A percentile compares a stretch with the other conserved stretches of the same genome.
Conservation (phyloP, 2,797 vertebrate genomes). For the Anableps anableps region DNA sequence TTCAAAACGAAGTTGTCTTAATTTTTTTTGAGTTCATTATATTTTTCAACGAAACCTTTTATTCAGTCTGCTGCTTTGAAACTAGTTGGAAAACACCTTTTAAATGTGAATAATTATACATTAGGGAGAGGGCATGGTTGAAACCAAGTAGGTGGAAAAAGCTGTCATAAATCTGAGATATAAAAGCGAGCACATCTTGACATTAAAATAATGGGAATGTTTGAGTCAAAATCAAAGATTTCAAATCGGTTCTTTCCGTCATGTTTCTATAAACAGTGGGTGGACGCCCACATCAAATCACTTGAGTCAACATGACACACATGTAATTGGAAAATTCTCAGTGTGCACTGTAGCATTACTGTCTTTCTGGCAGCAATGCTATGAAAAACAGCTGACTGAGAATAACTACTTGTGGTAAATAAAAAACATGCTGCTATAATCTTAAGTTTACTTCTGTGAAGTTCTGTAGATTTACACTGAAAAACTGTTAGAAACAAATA, state of each 20-base stretch:
- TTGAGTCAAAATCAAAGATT: slow-evolving; percentile 19
- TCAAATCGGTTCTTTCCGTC: slow-evolving; percentile 22
- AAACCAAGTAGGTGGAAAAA: neutral
- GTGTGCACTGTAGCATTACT: slow-evolving; percentile 3
- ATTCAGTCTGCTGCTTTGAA: neutral
- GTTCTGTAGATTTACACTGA: neutral
- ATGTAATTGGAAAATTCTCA: slow-evolving; percentile 32
- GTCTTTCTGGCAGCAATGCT: neutral
- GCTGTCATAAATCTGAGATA: neutral
- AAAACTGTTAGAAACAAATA: neutral
- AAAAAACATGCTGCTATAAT: neutral
- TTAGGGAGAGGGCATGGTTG: neutral
- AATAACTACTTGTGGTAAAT: neutral
- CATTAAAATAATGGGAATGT: neutral
- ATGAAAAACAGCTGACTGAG: slow-evolving; percentile 6
- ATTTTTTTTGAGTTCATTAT: slow-evolving; percentile 26
- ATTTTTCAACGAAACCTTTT: neutral
- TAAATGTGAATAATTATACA: neutral
- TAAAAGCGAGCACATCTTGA: neutral
- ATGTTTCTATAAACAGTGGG: slow-evolving; percentile 25
- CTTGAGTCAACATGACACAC: slow-evolving; percentile 27
- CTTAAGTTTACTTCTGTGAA: neutral
- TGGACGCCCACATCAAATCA: slow-evolving; percentile 39
- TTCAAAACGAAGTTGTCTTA: slow-evolving; percentile 35
- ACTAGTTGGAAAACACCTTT: neutral